Conservation (phyloP, 2,888 invertebrate species). For the Cheilosia soror region DNA sequence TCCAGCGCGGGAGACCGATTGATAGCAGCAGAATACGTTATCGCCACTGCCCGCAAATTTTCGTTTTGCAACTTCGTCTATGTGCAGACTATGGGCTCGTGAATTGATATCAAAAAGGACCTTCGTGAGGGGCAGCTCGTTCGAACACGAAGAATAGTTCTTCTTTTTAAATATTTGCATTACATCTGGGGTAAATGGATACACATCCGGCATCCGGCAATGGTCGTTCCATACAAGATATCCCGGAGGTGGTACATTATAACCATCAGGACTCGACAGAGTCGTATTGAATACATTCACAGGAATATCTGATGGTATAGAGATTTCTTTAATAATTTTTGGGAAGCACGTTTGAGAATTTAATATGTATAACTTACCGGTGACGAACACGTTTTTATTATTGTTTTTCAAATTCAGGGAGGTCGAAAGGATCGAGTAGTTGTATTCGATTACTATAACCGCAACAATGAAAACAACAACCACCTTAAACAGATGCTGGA, state of each 20-base stretch:
- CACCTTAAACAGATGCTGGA: background rate
- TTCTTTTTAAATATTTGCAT: conserved; percentile 84
- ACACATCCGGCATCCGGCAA: conserved; percentile 86
- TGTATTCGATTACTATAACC: background rate
- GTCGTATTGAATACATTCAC: too few relatives aligned
- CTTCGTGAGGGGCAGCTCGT: conserved; percentile 75
- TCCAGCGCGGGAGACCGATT: too few relatives aligned
- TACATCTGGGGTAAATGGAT: conserved; percentile 85
- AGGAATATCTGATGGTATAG: too few relatives aligned
- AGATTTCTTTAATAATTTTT: too few relatives aligned
- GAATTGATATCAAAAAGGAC: conserved; percentile 75
- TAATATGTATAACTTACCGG: background rate
- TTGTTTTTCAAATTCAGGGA: background rate
- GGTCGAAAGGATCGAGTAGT: background rate
- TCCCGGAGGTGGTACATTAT: conserved; percentile 71
- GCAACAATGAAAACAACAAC: background rate
- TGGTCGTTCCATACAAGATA: conserved; percentile 84
- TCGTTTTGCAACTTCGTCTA: conserved; percentile 66
- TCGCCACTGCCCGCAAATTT: too few relatives aligned
- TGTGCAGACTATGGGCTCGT: conserved; percentile 75
- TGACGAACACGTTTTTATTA: background rate
- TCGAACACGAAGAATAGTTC: conserved; percentile 79
- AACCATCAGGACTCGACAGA: background rate
- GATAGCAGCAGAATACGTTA: too few relatives aligned
- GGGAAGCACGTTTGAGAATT: too few relatives aligned